Evolutionary conservation across 2,888 invertebrate genomes (phyloP), one percentile per base, ranked within the genome.

Genomic region (Pyrgus malvae): DNA sequence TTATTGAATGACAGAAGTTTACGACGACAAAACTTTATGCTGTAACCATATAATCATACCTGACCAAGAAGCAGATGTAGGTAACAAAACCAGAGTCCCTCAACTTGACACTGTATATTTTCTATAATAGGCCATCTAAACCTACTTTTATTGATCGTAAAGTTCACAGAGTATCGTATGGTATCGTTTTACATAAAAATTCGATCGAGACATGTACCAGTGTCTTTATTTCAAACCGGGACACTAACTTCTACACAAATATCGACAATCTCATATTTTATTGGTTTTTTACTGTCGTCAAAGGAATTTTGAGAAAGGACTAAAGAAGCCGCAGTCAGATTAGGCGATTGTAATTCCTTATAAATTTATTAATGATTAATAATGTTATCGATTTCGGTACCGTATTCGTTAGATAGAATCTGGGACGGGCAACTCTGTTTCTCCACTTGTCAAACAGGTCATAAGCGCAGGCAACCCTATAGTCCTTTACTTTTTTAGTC

Each of bases 311-410:
- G 62, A 60, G 66, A 66, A 72, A 75, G 75, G 76, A 78, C 69
- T 50, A 68, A 67, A 64, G 67, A 64, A 31, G 59, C 72, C 69
- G 70, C 70, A 59, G 61, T 55, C 38, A 80, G 85, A 86, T 87
- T 76, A 76, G 62, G 66, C 80, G 87, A 86, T 84, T 83, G 79
- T 80, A 77, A 76, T 69, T 76, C 78, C 74, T 78, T 80, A 86
- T 84, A 86, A 82, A 84, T 85, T 85, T 82, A 78, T 79, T 84
- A 83, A 80, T 84, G 83, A 84, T 84, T 83, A 81, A 83, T 80
- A 82, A 82, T 82, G 76, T 79, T 46, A 29, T 54, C 33, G 40
- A 46, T 33, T 37, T 23, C 21, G 46, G 54, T 79, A 81, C 83
- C 77, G 76, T 74, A 63, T 78, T 72, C 77, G 60, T 65, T 64